Base-by-base conservation (phyloP, 2,888 invertebrate genomes). In the Poecilus cupreus region DNA sequence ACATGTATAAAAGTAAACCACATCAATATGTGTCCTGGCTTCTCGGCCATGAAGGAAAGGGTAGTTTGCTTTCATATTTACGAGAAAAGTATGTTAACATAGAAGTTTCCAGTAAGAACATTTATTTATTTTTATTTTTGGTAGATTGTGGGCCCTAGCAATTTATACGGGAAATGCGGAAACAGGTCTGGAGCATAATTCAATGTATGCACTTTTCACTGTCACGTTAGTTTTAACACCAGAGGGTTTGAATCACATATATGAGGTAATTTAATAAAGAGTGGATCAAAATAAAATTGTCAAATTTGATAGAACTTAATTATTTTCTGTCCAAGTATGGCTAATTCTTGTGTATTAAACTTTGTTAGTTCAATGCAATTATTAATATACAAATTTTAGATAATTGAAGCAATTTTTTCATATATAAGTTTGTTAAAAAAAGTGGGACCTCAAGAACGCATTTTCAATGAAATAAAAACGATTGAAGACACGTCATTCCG, bases 1-100 rank as follows among this genome's bases (percentile, higher is more conserved):
- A 93, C 82, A 89, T 94, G 82, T 97, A 96, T 87, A 92, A 93
- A 88, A 91, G 91, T 16, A 96, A 96, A 87, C 95, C 96, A 0
- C 92, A 95, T 82, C 92, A 94, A 84, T 96, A 96, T 86, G 89
- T 97, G 3, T 93, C 94, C 0, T 93, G 93, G 88, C 88, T 97
- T n/a, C 89, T 97, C 3, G 96, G 96, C 0, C 95, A 97, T 88
- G 97, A 98, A 88, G 97, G 97, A 0, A 93, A 93, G 85, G 96
- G 96, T 80, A 96, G 96, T 84, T 89, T 97, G n/a, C 91, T 95
- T 1, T 94, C 95, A 0, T 95, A 94, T 86, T 89, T 97, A 20
- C 92, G 94, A 81, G 93, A 93, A 85, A 94, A 93, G 93, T 93
- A 87, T 88, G 89, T 89, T 13, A 20, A 46, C 5, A 5, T 32